Conservation (phyloP, 2,888 invertebrate genomes). For the Nyleta sp. region DNA sequence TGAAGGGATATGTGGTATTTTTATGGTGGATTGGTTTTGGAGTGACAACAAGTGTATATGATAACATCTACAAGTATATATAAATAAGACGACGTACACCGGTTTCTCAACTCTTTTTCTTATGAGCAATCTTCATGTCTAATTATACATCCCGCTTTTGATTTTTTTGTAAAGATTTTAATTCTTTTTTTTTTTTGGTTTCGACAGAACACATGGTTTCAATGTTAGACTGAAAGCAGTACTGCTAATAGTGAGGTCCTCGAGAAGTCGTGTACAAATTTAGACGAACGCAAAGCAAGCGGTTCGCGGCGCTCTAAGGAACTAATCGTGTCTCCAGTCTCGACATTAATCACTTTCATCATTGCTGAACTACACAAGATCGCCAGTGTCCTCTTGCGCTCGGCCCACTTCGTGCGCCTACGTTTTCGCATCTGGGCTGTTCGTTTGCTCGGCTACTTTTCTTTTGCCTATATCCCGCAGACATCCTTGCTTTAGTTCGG, state of each 20-base stretch:
- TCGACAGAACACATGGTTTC: conserved; percentile 6
- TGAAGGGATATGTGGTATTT: neutral
- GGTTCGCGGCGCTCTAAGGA: conserved; percentile 24
- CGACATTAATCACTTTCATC: conserved; percentile 49
- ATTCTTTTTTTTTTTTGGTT: no score
- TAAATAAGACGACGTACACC: no score
- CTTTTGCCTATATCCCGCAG: conserved; percentile 77
- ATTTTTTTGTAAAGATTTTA: no score
- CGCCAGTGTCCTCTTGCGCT: conserved; percentile 68
- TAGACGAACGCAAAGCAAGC: conserved; percentile 2
- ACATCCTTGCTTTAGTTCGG: conserved; percentile 69
- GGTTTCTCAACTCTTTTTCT: no score
- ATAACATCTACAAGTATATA: no score
- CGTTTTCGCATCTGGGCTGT: conserved; percentile 74
- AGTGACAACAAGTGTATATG: no score
- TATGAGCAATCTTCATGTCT: no score
- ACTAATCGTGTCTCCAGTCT: conserved; percentile 48
- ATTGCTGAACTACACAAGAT: conserved; percentile 28
- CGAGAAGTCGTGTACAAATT: neutral
- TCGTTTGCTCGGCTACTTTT: conserved; percentile 72
- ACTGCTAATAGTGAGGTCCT: no score
- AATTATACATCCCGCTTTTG: no score
- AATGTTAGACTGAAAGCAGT: neutral
- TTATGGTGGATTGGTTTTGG: conserved; percentile 9
- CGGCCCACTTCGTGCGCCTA: conserved; percentile 60